These are phyloP conservation scores for Micropterix aruncella DNA, from an alignment of 2,888 invertebrate genomes.

Conservation along the genomic window DNA sequence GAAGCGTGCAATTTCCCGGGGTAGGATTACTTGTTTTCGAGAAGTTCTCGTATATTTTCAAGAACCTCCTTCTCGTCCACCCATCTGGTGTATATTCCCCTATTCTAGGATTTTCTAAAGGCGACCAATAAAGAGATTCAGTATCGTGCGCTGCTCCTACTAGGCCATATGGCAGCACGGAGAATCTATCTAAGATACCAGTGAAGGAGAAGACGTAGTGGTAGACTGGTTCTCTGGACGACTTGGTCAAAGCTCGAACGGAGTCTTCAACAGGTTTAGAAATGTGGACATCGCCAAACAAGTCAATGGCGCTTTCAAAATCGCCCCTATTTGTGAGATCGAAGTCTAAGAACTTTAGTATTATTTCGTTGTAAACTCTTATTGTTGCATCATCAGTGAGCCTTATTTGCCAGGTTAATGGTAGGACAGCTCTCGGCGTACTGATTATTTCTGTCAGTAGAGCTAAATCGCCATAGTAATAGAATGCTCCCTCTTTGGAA, in stretches of 20 bases:
- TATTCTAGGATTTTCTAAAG: neutral
- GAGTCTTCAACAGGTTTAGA: neutral
- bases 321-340: neutral
- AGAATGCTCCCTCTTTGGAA: neutral
- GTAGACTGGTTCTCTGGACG: neutral
- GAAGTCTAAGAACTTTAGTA: neutral
- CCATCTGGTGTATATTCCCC: neutral
- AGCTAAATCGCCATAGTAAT: neutral
- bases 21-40: neutral
- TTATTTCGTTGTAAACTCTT: neutral
- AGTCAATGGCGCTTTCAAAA: neutral
- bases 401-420: neutral
- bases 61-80: neutral
- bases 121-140: neutral
- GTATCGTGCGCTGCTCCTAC: neutral
- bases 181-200: neutral
- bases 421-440: neutral
- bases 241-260: neutral
- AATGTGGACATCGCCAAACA: neutral
- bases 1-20: no score
- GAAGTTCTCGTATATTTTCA: neutral
- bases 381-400: neutral
- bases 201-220: neutral
- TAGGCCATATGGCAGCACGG: neutral
- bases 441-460: neutral